Evolutionary conservation across 2,797 vertebrate species (phyloP).

Genomic region (Anguilla megastoma): DNA sequence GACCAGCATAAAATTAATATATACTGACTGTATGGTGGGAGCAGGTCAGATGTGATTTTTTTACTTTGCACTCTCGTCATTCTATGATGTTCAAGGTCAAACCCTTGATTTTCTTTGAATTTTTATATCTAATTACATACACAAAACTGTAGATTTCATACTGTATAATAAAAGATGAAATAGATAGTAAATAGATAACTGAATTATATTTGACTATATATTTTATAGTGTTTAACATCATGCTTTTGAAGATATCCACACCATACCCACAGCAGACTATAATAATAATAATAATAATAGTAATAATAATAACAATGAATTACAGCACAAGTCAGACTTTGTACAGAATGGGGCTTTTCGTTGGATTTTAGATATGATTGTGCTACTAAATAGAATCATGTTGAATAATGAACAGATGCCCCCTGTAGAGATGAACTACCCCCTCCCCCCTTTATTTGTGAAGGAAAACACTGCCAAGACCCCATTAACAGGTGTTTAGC

Average conservation of each 20-base stretch:
- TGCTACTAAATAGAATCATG: neutral
- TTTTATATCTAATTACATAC: neutral
- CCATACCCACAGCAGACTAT: neutral
- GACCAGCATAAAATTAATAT: neutral
- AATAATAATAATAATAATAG: neutral
- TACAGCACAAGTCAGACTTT: neutral
- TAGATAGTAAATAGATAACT: neutral
- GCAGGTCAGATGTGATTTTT: neutral
- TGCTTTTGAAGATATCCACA: neutral
- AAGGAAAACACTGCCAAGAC: neutral
- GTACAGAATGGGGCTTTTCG: neutral
- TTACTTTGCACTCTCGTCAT: neutral
- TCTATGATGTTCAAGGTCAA: neutral
- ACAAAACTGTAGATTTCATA: neutral
- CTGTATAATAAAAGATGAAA: neutral
- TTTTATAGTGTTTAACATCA: neutral
- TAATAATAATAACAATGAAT: neutral
- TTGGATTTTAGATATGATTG: neutral
- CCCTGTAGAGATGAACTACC: neutral
- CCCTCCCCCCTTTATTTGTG: neutral
- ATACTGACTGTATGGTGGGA: neutral
- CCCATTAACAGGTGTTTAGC: slow-evolving; percentile 10
- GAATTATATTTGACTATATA: neutral
- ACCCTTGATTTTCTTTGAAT: neutral
- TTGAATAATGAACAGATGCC: neutral